A percentile compares a stretch with the other conserved stretches of the same genome.
phyloP scores from a whole-genome alignment of 1,140 invertebrate genomes.

The Acromyrmex charruanus region DNA sequence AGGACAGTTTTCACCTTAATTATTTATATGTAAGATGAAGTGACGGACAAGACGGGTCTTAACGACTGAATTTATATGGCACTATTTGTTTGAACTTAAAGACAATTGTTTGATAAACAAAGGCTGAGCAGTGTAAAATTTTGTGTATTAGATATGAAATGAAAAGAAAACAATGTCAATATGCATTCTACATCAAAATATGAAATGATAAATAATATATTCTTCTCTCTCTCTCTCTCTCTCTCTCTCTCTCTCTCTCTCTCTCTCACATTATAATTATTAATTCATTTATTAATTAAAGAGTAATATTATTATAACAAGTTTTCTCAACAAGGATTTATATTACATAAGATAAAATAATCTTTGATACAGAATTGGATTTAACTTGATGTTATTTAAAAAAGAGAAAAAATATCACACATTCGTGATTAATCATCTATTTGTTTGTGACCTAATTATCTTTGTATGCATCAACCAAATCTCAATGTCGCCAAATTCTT shows the following conservation, averaged over 20 bases:
- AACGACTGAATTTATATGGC: background rate
- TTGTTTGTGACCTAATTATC: background rate
- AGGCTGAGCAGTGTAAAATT: background rate
- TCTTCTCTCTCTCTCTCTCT: background rate
- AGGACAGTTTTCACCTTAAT: slow-evolving; percentile 30
- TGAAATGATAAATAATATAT: slow-evolving; percentile 7
- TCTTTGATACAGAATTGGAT: background rate
- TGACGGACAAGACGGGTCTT: background rate
- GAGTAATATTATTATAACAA: background rate
- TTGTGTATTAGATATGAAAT: background rate
- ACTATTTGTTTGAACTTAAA: background rate
- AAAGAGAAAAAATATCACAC: background rate
- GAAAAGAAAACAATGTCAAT: background rate
- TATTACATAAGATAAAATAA: background rate
- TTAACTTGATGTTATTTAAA: background rate
- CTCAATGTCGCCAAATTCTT: slow-evolving; percentile 35
- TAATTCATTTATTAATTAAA: background rate
- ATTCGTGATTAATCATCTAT: background rate
- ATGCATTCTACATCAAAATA: background rate
- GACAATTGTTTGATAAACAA: background rate
- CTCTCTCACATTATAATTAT: background rate
- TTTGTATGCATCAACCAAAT: background rate
- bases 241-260: too few relatives aligned
- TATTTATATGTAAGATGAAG: background rate
- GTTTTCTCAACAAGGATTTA: background rate